Evolutionary conservation across 2,797 vertebrate genomes (phyloP), one percentile per base, ranked within the genome.

Genomic region (Clarias pachynema): DNA sequence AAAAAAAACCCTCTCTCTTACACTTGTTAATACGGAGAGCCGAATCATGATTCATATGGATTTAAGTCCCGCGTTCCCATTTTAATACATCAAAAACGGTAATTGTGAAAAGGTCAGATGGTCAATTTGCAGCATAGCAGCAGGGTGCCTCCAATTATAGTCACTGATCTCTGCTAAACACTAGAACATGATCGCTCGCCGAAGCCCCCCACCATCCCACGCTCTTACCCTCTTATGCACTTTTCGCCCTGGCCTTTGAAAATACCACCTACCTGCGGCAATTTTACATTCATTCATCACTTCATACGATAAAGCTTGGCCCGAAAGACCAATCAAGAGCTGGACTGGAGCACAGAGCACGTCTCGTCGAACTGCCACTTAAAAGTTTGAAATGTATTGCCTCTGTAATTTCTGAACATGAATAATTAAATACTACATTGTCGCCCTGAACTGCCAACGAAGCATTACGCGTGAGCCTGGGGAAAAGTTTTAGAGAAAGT

Each of bases 241-340:
- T 79, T 82, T 79, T 82, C 53, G 65, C 83, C 85, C 82, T 87
- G 89, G 85, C 87, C 87, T 88, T 89, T 89, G 80, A 90, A 90
- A 92, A 89, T 88, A 86, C 86, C 91, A 90, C 89, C 90, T 91
- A 86, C 84, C 83, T 80, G 78, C 81, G 31, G 88, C 86, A 79
- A 86, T 86, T 84, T 86, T 91, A 88, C 86, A 89, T 90, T 90
- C 86, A 89, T 89, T 87, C 89, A 91, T 90, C 84, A 83, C 79
- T 90, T 94, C 89, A 93, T 91, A 88, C 88, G 88, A 89, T 72
- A 77, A 87, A 88, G 88, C 87, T 90, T 92, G 90, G 94, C 79
- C 94, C 91, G 91, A 93, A 93, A 92, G 93, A 91, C 92, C 92
- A 95, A 94, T 93, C 91, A 94, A 93, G 89, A 69, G 72, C 62